These are phyloP conservation scores for Homarus gammarus DNA, from an alignment of 2,888 invertebrate species.

Conservation along the genomic window DNA sequence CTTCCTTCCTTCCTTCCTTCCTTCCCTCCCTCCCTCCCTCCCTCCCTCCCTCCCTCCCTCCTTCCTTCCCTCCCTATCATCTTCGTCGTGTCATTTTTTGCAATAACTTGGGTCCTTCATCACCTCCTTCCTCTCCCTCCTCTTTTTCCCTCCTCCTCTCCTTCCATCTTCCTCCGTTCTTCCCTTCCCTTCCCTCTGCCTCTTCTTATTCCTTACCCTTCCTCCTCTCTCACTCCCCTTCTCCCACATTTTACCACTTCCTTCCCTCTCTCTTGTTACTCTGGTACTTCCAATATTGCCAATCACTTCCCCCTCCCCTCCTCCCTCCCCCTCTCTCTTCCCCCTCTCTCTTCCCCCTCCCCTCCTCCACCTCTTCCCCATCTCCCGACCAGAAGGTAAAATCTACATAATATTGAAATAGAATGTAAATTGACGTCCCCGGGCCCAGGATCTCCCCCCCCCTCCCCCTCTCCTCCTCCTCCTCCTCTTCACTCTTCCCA, in stretches of 20 bases:
- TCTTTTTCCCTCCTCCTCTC: constrained; percentile 30
- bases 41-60: no score
- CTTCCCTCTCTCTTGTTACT: no score
- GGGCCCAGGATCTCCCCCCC: neutral
- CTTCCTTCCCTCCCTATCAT: no score
- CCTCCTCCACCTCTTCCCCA: neutral
- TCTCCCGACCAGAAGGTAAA: constrained; percentile 11
- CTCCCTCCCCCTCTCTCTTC: neutral
- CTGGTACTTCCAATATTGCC: neutral
- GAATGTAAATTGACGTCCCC: constrained; percentile 44
- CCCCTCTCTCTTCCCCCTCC: neutral
- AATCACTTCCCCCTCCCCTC: neutral
- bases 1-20: no score
- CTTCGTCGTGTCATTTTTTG: no score
- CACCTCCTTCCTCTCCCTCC: no score
- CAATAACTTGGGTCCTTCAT: no score
- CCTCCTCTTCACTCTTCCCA: neutral
- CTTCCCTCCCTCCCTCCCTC: no score
- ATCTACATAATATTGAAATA: constrained; percentile 60
- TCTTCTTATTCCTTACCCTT: no score
- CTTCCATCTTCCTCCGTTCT: neutral
- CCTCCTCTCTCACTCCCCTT: no score
- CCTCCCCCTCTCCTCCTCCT: neutral
- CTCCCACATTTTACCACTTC: no score
- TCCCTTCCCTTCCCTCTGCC: no score